A percentile compares a stretch with the other conserved stretches of the same genome.
phyloP scores from a whole-genome alignment of 2,113 vertebrate genomes.

The Guaruba guarouba region DNA sequence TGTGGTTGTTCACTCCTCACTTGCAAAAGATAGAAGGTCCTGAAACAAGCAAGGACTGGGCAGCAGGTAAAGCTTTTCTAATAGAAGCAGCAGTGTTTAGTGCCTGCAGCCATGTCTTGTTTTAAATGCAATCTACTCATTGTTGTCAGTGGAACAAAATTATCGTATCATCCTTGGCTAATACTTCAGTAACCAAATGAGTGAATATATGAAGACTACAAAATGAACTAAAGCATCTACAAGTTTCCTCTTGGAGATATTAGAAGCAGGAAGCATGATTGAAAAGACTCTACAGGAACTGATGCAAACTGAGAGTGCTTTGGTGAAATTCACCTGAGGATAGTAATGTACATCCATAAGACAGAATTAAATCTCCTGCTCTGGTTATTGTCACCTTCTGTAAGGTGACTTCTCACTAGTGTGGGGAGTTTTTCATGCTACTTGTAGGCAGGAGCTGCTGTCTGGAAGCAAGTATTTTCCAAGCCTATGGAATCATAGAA shows the following conservation, averaged over 20 bases:
- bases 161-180: background rate
- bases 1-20: background rate
- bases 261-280: background rate
- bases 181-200: background rate
- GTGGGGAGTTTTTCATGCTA: background rate
- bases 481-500: background rate
- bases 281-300: background rate
- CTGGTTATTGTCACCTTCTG: background rate
- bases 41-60: background rate
- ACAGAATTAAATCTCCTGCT: background rate
- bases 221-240: background rate
- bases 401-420: background rate
- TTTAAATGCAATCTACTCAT: background rate
- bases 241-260: background rate
- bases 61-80: background rate
- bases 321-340: background rate
- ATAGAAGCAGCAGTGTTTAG: background rate
- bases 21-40: background rate
- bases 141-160: conserved; percentile 15
- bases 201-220: background rate
- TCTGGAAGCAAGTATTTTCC: background rate
- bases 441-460: background rate
- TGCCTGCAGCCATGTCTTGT: background rate
- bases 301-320: background rate
- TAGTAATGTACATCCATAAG: background rate